Base-by-base conservation (phyloP, 2,797 vertebrate species). In the Helicolenus hilgendorfi region DNA sequence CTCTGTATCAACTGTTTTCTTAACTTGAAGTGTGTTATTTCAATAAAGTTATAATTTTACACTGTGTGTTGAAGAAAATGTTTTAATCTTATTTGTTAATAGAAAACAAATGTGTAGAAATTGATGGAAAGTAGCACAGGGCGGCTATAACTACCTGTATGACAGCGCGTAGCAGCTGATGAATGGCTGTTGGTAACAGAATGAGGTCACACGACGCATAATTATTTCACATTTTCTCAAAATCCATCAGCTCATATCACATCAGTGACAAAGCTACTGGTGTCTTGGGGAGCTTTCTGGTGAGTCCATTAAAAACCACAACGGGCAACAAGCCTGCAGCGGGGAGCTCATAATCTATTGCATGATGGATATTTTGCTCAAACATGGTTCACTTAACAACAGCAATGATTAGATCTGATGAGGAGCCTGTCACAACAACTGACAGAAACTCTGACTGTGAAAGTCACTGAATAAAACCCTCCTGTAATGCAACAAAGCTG, bases 291-390 rank as follows among this genome's bases (percentile, higher is more conserved):
- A 11, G 33, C n/a, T 69, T 58, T 71, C 41, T 71, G n/a, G 24
- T 64, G 56, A 73, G 18, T 81, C 74, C 63, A 79, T 86, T 92
- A 78, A 81, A 85, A 92, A 67, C 38, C 27, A 29, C 73, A 75
- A 22, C 2, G 35, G 78, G 71, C 56, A 38, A 60, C 60, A 69
- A 72, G 60, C 53, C 76, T 29, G 58, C 27, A 27, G 18, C 58
- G 58, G 26, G 60, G 49, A 26, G 65, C 49, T 1, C 20, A 71
- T 74, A 68, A 80, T 41, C 58, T n/a, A 55, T 8, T 13, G 22
- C 58, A 70, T 2, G 13, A 36, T 41, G 33, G 18, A 56, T 8
- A 29, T 69, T 72, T 79, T 20, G 4, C 29, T 81, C 53, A 67
- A 56, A 72, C 69, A 67, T 10, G 11, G 11, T 70, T 83, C 29